Evolutionary conservation across 1,140 invertebrate species (phyloP), one percentile per base, ranked within the genome.

Genomic region (Drosophila truncata): DNA sequence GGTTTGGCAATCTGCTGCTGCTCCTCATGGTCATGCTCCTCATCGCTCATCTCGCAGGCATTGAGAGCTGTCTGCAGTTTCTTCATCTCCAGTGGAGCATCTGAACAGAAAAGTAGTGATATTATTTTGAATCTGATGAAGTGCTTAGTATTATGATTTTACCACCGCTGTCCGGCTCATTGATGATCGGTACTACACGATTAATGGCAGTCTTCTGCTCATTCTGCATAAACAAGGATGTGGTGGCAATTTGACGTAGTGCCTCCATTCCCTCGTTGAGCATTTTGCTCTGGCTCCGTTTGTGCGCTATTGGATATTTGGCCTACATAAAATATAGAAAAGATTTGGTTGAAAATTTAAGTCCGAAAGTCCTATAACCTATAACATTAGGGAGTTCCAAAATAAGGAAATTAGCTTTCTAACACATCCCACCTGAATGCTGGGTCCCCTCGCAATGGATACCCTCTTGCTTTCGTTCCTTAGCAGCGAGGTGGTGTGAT

Each of bases 251-350:
- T 67, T 93, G 92, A 13, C 92, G 88, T 18, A 93, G 64, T 60
- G 92, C 91, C 78, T 93, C 92, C 87, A 93, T 93, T 23, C 92
- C 92, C 80, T 93, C 92, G 59, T 93, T 93, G 13, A 93, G 78
- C 91, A 93, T 93, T 71, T 93, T 93, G 75, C 90, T 93, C 75
- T 91, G 91, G 44, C 83, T 92, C 46, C 92, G 80, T 55, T 92
- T 92, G 65, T 92, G 91, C n/a, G 82, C 76, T 60, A 91, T 82
- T 14, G 92, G 92, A 55, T 92, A 91, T 63, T 92, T 91, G 58
- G 80, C 77, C 91, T 92, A 35, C 10, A 33, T n/a, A 25, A n/a
- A 37, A 25, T 23, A 23, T 0, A 52, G 4, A 33, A 27, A 13
- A 61, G 3, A 31, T 20, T 5, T 20, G 3, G 18, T 52, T 20